Evolutionary conservation across 2,888 invertebrate species (phyloP).

Genomic region (Dione juno): DNA sequence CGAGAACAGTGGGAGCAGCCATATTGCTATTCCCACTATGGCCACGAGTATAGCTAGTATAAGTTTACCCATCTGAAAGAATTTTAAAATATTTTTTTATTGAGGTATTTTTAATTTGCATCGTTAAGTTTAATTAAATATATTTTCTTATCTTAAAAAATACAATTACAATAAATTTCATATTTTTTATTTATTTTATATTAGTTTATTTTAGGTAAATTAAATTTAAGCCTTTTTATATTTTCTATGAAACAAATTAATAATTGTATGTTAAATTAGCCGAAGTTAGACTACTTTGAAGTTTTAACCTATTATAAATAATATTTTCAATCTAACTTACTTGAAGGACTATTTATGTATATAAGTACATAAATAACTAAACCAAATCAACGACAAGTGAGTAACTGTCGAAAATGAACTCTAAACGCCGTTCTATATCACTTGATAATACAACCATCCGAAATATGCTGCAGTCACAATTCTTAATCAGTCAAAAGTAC

Average conservation of each 20-base stretch:
- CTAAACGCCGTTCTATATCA: too few relatives aligned
- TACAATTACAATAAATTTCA: too few relatives aligned
- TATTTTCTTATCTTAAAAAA: too few relatives aligned
- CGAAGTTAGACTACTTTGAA: neutral
- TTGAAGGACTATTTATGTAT: neutral
- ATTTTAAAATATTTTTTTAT: neutral
- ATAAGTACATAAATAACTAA: neutral
- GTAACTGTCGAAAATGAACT: too few relatives aligned
- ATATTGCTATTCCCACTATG: neutral
- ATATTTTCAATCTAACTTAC: neutral
- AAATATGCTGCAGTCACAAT: too few relatives aligned
- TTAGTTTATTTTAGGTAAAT: too few relatives aligned
- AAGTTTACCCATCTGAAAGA: constrained; percentile 11
- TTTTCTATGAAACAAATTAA: neutral
- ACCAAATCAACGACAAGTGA: neutral
- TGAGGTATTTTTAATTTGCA: neutral
- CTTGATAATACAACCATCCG: too few relatives aligned
- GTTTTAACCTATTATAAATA: too few relatives aligned
- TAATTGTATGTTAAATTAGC: neutral
- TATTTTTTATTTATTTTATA: too few relatives aligned
- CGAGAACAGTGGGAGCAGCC: neutral
- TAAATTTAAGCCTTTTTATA: too few relatives aligned
- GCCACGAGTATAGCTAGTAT: neutral
- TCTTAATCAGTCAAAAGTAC: too few relatives aligned
- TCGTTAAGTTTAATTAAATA: neutral